Evolutionary conservation across 37 sponge, comb jelly and placozoan species (phyloP), one percentile per base, ranked within the genome.

Genomic region (Axinella damicornis): DNA sequence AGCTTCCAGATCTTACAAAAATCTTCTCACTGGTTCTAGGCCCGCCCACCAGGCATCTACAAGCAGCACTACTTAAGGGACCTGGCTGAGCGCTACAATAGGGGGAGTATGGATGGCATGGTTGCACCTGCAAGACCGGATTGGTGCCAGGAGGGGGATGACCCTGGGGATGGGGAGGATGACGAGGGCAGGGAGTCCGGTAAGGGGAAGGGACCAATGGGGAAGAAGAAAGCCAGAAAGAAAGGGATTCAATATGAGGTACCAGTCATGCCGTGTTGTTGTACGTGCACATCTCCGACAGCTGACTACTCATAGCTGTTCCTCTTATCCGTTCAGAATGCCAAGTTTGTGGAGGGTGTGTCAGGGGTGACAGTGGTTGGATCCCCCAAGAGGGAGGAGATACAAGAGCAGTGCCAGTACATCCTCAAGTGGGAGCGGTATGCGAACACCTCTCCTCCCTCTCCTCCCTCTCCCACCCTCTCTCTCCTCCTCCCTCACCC

Each of bases 41-140:
- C 92, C 15, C 81, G 91, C 24, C 89, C 93, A 19, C 90, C 94
- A 52, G 98, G 96, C 16, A 95, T 93, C 27, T 93, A 95, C 78
- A 98, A 95, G 56, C 69, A 61, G 11, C 78, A 91, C 67, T 95
- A 95, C 53, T 61, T 95, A 22, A 55, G 85, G 18, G 98, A 95
- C 40, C 60, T 95, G 64, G 69, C 61, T 2, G 27, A 40, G 5
- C 63, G 93, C 25, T 93, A 88, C 66, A 80, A 85, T 55, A 85
- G 79, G 13, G 90, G 89, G 5, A 85, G 78, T 33, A 76, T 73
- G 55, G 83, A 55, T 31, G 76, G 39, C 14, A 59, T 90, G 14
- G 18, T 34, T 1, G 69, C 87, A 0, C 98, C 98, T 5, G 59
- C 63, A 0, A 66, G 85, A 11, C 96, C 98, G 11, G 87, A 69